A percentile compares a stretch with the other conserved stretches of the same genome.
phyloP scores from a whole-genome alignment of 1,140 invertebrate species.

The Anagrus nilaparvatae region DNA sequence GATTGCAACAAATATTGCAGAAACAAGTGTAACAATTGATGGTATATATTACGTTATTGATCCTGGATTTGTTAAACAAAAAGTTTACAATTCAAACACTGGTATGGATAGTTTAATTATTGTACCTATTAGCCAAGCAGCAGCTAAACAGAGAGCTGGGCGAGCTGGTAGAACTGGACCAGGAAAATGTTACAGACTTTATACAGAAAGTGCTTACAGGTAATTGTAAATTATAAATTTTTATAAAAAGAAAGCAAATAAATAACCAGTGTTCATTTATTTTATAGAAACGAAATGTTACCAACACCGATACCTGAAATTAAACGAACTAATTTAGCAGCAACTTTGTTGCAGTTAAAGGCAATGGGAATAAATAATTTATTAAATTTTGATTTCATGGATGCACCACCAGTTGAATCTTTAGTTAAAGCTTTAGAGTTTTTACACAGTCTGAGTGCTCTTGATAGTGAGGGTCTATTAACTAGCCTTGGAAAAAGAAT shows the following conservation, averaged over 20 bases:
- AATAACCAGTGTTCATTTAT: not conserved
- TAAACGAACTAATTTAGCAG: constrained; percentile 93
- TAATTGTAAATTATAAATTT: not conserved
- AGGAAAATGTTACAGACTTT: constrained; percentile 95
- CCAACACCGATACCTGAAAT: constrained; percentile 97
- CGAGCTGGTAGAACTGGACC: constrained; percentile 93
- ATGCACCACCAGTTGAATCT: constrained; percentile 93
- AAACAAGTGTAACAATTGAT: constrained; percentile 97
- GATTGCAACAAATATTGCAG: constrained; percentile 98
- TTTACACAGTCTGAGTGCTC: constrained; percentile 89
- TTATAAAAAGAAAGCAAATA: not conserved
- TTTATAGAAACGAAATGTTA: constrained; percentile 88
- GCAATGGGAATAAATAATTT: constrained; percentile 99
- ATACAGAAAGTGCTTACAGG: constrained; percentile 89
- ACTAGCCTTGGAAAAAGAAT: constrained; percentile 89
- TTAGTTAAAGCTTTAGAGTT: constrained; percentile 96
- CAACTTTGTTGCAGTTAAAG: constrained; percentile 89
- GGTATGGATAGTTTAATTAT: constrained; percentile 99
- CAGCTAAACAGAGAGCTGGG: constrained; percentile 94
- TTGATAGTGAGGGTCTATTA: constrained; percentile 93
- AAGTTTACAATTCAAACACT: constrained; percentile 98
- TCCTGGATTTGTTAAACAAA: no score
- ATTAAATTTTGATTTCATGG: constrained; percentile 99
- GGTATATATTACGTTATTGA: constrained; percentile 99
- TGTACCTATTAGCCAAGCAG: constrained; percentile 93